Evolutionary conservation across 1,140 invertebrate species (phyloP).

Genomic region (Solen grandis): DNA sequence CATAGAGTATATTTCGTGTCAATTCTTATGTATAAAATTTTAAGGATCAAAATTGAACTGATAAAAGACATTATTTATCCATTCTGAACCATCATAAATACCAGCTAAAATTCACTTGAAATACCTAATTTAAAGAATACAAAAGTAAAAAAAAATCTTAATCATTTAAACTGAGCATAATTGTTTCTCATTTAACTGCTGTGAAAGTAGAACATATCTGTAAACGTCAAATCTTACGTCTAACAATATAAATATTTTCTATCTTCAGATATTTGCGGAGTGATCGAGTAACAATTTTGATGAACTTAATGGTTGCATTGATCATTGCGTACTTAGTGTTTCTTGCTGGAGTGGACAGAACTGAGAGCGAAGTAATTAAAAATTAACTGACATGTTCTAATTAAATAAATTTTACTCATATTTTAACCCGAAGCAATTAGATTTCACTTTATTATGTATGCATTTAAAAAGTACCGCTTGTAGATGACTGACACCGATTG

Average conservation of each 20-base stretch:
- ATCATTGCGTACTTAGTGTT: slow-evolving; percentile 65
- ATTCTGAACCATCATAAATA: too few species aligned
- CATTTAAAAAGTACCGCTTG: too few species aligned
- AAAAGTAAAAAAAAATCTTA: not conserved
- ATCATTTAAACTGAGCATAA: not conserved
- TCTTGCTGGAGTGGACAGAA: slow-evolving; percentile 60
- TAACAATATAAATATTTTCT: not conserved
- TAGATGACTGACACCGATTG: not conserved
- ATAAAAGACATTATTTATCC: too few species aligned
- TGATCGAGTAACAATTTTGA: slow-evolving; percentile 44
- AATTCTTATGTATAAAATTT: too few species aligned
- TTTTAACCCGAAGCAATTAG: not conserved
- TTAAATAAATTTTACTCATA: not conserved
- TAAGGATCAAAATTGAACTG: too few species aligned
- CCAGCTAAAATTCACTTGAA: too few species aligned
- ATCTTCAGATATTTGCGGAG: slow-evolving; percentile 39
- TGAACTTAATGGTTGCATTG: slow-evolving; percentile 62
- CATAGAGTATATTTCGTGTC: too few species aligned
- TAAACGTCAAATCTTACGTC: not conserved
- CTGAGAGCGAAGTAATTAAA: slow-evolving; percentile 55
- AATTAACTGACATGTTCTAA: not conserved
- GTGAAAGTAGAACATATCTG: not conserved
- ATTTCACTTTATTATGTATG: not conserved
- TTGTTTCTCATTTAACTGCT: not conserved
- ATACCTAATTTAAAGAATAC: not conserved